A percentile compares a stretch with the other conserved stretches of the same genome.
phyloP scores from a whole-genome alignment of 2,797 vertebrate genomes.

The Notamacropus eugenii region DNA sequence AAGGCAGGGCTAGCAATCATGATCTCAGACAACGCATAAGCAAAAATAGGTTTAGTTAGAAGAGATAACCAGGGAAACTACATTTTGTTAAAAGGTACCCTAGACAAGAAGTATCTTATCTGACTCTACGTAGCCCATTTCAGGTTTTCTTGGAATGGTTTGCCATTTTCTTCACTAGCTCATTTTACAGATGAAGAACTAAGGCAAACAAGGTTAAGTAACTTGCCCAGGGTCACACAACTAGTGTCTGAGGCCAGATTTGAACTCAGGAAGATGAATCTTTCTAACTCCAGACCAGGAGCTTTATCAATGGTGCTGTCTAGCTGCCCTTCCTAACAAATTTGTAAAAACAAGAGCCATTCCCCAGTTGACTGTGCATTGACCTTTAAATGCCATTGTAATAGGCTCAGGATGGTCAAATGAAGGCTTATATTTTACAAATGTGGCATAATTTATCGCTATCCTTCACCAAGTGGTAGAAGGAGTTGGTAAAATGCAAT shows the following conservation, averaged over 20 bases:
- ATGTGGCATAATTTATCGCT: background rate
- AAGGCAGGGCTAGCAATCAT: background rate
- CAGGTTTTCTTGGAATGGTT: background rate
- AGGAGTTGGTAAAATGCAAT: background rate
- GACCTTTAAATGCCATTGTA: background rate
- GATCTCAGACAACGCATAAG: background rate
- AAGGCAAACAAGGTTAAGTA: background rate
- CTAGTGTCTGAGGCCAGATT: background rate
- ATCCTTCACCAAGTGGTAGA: background rate
- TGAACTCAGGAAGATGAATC: background rate
- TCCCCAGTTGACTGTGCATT: background rate
- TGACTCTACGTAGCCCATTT: background rate
- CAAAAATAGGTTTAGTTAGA: background rate
- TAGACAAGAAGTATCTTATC: background rate
- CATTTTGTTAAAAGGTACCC: background rate
- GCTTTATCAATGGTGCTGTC: background rate
- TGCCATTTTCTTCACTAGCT: background rate
- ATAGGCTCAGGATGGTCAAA: background rate
- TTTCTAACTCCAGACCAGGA: background rate
- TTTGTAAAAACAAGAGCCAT: background rate
- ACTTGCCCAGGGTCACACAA: background rate
- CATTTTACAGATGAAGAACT: background rate
- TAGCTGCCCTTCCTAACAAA: background rate
- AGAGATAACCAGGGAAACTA: background rate
- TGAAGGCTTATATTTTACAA: background rate